Evolutionary conservation across 2,888 invertebrate genomes (phyloP).

Genomic region (Ashinkailepas kermadecensis): DNA sequence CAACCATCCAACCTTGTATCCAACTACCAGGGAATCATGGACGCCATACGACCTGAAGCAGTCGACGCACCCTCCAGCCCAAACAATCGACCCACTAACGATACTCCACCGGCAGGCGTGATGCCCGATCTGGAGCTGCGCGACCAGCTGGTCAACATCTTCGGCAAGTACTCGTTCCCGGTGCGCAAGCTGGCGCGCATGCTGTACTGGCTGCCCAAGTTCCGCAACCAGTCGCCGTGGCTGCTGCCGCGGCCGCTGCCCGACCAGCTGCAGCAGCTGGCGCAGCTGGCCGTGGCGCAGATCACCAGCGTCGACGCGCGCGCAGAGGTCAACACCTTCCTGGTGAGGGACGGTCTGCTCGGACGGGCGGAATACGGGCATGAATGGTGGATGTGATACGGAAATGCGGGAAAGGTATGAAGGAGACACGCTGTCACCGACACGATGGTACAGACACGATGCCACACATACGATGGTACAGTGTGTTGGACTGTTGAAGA

Average conservation of each 20-base stretch:
- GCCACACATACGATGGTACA: too few species aligned
- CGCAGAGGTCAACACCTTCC: conserved; percentile 56
- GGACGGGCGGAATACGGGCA: too few species aligned
- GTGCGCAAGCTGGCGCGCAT: conserved; percentile 48
- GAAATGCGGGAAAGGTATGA: too few species aligned
- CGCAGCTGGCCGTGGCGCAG: conserved; percentile 69
- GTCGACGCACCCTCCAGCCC: too few species aligned
- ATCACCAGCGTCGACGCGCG: conserved; percentile 75
- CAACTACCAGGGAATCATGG: too few species aligned
- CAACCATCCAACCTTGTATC: too few species aligned
- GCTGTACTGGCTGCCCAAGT: conserved; percentile 72
- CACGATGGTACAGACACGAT: too few species aligned
- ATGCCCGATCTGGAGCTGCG: conserved; percentile 87
- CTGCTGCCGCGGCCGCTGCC: conserved; percentile 69
- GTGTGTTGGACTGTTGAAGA: too few species aligned
- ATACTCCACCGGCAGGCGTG: conserved; percentile 52
- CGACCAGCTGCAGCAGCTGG: conserved; percentile 64
- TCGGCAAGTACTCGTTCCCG: conserved; percentile 63
- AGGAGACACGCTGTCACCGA: too few species aligned
- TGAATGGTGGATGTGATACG: too few species aligned
- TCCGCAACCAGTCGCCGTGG: conserved; percentile 71
- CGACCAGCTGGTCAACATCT: conserved; percentile 68
- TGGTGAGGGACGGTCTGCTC: conserved; percentile 46
- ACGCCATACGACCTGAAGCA: too few species aligned
- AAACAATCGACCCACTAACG: too few species aligned